phyloP scores from a whole-genome alignment of 2,888 invertebrate genomes.

The Aporophyla lueneburgensis region DNA sequence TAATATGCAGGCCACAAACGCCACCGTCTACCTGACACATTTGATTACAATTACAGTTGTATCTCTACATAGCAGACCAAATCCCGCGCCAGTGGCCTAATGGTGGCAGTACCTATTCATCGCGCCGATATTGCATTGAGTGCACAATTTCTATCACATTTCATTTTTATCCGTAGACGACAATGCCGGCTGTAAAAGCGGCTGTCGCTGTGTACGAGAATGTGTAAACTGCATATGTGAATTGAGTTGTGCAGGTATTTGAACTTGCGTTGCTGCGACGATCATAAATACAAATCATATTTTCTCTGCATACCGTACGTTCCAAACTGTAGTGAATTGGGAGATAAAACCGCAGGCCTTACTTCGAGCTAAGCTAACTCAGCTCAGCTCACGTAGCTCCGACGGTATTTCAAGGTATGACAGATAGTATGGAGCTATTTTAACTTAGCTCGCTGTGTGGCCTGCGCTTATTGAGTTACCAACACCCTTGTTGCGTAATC shows the following conservation, averaged over 20 bases:
- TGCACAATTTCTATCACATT: not conserved
- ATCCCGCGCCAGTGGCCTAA: not conserved
- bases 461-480: too few relatives aligned
- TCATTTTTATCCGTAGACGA: too few relatives aligned
- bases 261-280: not conserved
- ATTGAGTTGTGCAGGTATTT: not conserved
- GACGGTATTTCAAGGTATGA: too few relatives aligned
- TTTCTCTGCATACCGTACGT: not conserved
- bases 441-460: not conserved
- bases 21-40: not conserved
- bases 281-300: not conserved
- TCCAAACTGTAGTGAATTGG: too few relatives aligned
- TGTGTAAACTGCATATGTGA: not conserved
- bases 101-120: not conserved
- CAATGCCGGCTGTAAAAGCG: too few relatives aligned
- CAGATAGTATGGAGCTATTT: not conserved
- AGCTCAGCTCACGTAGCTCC: not conserved
- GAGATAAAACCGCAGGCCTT: not conserved
- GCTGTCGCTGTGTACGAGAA: not conserved
- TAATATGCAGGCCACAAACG: not conserved
- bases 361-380: not conserved
- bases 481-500: too few relatives aligned
- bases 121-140: not conserved
- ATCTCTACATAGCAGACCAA: not conserved
- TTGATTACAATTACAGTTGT: not conserved